Conservation (phyloP, 2,113 vertebrate genomes). For the Balaeniceps rex region DNA sequence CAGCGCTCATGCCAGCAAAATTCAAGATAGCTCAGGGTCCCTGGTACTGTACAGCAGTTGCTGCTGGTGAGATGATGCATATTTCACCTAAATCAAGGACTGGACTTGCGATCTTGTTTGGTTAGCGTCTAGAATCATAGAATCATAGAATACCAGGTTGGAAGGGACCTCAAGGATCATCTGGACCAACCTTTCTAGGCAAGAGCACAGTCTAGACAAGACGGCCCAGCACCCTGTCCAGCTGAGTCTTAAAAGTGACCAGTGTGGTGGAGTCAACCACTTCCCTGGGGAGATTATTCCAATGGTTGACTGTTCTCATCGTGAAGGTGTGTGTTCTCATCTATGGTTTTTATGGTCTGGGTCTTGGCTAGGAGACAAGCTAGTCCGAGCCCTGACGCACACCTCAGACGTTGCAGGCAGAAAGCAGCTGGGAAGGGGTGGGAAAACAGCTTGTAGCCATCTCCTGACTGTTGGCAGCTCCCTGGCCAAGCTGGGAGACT, state of each 20-base stretch:
- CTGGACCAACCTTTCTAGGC: too few relatives aligned
- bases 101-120: not conserved
- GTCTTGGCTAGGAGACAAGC: not conserved
- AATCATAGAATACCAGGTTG: too few relatives aligned
- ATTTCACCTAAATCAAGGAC: not conserved
- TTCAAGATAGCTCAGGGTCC: not conserved
- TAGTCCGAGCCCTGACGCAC: not conserved
- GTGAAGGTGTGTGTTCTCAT: too few relatives aligned
- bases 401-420: not conserved
- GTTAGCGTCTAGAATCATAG: too few relatives aligned
- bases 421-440: not conserved
- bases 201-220: too few relatives aligned
- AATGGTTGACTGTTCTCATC: too few relatives aligned
- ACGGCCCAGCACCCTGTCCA: too few relatives aligned
- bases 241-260: too few relatives aligned
- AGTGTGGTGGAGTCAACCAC: too few relatives aligned
- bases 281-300: too few relatives aligned
- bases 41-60: accelerated
- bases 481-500: not conserved
- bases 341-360: not conserved
- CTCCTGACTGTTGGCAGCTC: not conserved
- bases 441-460: not conserved
- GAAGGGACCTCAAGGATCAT: too few relatives aligned
- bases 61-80: not conserved
- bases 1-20: not conserved